Evolutionary conservation across 2,888 invertebrate species (phyloP).

Genomic region (Trissolcus brochymenae): DNA sequence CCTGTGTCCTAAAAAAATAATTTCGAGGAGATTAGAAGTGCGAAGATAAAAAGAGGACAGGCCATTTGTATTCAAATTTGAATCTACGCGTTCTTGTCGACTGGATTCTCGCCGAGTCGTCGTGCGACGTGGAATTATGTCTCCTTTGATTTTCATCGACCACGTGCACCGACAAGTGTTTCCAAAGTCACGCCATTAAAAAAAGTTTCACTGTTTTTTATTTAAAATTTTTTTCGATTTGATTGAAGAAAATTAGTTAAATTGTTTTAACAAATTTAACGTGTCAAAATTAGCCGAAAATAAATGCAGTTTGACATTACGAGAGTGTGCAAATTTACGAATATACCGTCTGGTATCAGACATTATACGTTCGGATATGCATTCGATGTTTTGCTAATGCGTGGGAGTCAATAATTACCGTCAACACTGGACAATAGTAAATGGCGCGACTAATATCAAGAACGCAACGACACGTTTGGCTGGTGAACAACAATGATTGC

Average conservation of each 20-base stretch:
- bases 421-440: slow-evolving; percentile 47
- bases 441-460: slow-evolving; percentile 50
- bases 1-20: slow-evolving; percentile 67
- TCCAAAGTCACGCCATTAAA: slow-evolving; percentile 1
- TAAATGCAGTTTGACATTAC: no score
- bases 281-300: no score
- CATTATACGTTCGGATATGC: slow-evolving; percentile 31
- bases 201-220: not conserved
- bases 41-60: slow-evolving; percentile 60
- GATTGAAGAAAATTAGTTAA: no score
- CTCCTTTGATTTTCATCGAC: slow-evolving; percentile 27
- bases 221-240: not conserved
- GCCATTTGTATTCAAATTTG: slow-evolving; percentile 74
- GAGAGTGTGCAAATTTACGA: no score
- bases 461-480: slow-evolving; percentile 42
- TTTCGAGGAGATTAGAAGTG: slow-evolving; percentile 68
- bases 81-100: slow-evolving; percentile 69
- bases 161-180: slow-evolving; percentile 23
- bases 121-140: slow-evolving; percentile 42
- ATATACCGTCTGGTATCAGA: not conserved
- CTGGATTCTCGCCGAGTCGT: slow-evolving; percentile 44
- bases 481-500: slow-evolving; percentile 31
- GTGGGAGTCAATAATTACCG: slow-evolving; percentile 57
- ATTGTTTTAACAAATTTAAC: no score
- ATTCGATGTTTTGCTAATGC: slow-evolving; percentile 30